phyloP scores from a whole-genome alignment of 2,888 invertebrate genomes.

The Macaria notata region DNA sequence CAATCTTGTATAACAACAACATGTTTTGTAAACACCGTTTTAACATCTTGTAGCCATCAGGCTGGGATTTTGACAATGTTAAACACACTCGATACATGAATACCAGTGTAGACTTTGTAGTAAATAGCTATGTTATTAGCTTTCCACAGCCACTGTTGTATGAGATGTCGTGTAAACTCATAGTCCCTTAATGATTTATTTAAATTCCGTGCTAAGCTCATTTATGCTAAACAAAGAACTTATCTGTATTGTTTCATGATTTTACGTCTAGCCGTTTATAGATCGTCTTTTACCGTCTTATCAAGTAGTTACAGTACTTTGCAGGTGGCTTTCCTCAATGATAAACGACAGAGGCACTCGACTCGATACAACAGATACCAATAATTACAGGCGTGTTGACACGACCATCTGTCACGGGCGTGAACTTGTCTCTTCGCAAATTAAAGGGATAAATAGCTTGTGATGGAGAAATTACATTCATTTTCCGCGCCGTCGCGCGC shows the following conservation, averaged over 20 bases:
- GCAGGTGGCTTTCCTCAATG: constrained; percentile 21
- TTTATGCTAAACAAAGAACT: too few relatives aligned
- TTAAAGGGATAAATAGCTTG: constrained; percentile 51
- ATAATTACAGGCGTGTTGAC: constrained; percentile 43
- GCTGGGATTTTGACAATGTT: too few relatives aligned
- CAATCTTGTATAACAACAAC: constrained; percentile 34
- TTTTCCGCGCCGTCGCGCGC: constrained; percentile 41
- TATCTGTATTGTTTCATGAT: too few relatives aligned
- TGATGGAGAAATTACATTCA: constrained; percentile 51
- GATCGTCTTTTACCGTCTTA: too few relatives aligned
- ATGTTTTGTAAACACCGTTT: constrained; percentile 23
- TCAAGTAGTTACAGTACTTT: background rate
- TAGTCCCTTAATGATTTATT: too few relatives aligned
- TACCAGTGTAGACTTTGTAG: too few relatives aligned
- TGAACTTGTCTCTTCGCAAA: constrained; percentile 42
- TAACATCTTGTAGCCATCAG: constrained; percentile 3
- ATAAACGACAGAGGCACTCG: constrained; percentile 29
- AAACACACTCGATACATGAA: too few relatives aligned
- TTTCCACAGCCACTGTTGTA: too few relatives aligned
- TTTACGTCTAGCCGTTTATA: too few relatives aligned
- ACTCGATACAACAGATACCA: constrained; percentile 31
- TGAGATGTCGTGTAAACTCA: too few relatives aligned
- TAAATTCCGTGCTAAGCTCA: too few relatives aligned
- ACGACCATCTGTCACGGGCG: constrained; percentile 41
- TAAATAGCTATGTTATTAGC: too few relatives aligned